A percentile compares a stretch with the other conserved stretches of the same genome.
These are phyloP conservation scores for Ariopsis seemanni DNA, from an alignment of 2,113 vertebrate genomes.

Conservation along the genomic window DNA sequence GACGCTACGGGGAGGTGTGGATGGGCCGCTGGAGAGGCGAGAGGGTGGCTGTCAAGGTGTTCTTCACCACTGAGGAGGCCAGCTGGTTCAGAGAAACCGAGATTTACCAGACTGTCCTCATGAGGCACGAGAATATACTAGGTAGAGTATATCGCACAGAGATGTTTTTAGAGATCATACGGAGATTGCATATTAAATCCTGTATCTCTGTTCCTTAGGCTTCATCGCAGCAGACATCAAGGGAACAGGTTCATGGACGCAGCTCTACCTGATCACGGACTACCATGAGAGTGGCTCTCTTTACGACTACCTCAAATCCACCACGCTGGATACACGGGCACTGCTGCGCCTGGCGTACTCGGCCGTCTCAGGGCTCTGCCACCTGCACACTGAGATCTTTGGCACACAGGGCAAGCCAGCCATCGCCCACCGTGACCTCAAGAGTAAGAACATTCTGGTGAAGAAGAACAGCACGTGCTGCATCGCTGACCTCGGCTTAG, in stretches of 20 bases:
- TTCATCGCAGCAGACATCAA: slow-evolving; percentile 98
- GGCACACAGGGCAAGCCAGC: slow-evolving; percentile 96
- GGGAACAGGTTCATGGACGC: slow-evolving; percentile 97
- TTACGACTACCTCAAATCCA: slow-evolving; percentile 94
- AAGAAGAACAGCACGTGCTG: slow-evolving; percentile 96
- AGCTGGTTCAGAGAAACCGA: slow-evolving; percentile 99
- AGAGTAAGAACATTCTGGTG: slow-evolving; percentile 97
- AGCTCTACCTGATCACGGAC: slow-evolving; percentile 95
- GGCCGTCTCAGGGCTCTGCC: slow-evolving; percentile 90
- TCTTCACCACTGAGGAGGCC: slow-evolving; percentile 96
- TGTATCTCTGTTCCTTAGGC: slow-evolving; percentile 67
- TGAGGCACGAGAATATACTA: slow-evolving; percentile 98
- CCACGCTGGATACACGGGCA: slow-evolving; percentile 86
- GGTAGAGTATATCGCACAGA: slow-evolving; percentile 72
- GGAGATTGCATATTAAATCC: background rate
- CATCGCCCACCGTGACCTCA: slow-evolving; percentile 94
- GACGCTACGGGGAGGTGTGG: slow-evolving; percentile 97
- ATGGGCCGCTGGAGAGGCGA: slow-evolving; percentile 97
- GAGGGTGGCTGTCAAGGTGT: slow-evolving; percentile 96
- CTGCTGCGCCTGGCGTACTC: slow-evolving; percentile 91
- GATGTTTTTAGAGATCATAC: background rate
- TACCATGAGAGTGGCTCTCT: slow-evolving; percentile 95
- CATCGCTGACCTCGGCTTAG: slow-evolving; percentile 92
- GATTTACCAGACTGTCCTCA: slow-evolving; percentile 97
- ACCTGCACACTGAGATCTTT: slow-evolving; percentile 96